phyloP scores from a whole-genome alignment of 2,797 vertebrate species.

The Darevskia mixta region DNA sequence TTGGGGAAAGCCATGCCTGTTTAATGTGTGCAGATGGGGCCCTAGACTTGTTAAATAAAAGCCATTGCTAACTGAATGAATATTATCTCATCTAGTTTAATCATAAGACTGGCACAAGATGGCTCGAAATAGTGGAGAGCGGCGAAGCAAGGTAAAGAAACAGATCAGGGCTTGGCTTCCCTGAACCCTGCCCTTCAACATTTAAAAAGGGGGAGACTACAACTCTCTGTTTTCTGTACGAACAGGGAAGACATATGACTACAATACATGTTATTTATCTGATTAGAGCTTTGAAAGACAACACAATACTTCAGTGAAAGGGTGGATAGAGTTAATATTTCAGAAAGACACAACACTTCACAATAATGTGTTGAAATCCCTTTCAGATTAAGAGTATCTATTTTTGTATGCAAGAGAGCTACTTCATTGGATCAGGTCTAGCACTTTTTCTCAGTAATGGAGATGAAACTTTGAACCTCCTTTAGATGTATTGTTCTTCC shows the following conservation, averaged over 20 bases:
- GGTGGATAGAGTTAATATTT: not conserved
- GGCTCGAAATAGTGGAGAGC: not conserved
- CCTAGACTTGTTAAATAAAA: not conserved
- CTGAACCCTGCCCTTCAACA: not conserved
- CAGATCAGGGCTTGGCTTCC: too few species aligned
- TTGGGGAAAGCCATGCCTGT: too few species aligned
- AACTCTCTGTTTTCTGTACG: not conserved
- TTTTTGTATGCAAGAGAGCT: constrained; percentile 18
- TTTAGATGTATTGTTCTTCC: constrained; percentile 34
- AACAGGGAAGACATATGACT: not conserved
- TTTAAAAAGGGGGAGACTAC: not conserved
- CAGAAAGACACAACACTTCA: not conserved
- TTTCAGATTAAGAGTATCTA: constrained; percentile 5
- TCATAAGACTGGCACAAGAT: not conserved
- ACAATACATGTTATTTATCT: not conserved
- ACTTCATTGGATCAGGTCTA: constrained; percentile 13
- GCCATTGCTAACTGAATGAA: not conserved
- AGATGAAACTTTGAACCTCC: constrained; percentile 39
- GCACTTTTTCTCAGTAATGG: constrained; percentile 26
- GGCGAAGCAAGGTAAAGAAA: too few species aligned
- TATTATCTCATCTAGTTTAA: not conserved
- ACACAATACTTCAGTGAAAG: not conserved
- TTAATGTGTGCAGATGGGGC: too few species aligned
- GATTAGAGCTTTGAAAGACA: not conserved
- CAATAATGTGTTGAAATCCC: not conserved